These are phyloP conservation scores for Forbesichthys agassizii DNA, from an alignment of 2,113 vertebrate species.

Conservation along the genomic window DNA sequence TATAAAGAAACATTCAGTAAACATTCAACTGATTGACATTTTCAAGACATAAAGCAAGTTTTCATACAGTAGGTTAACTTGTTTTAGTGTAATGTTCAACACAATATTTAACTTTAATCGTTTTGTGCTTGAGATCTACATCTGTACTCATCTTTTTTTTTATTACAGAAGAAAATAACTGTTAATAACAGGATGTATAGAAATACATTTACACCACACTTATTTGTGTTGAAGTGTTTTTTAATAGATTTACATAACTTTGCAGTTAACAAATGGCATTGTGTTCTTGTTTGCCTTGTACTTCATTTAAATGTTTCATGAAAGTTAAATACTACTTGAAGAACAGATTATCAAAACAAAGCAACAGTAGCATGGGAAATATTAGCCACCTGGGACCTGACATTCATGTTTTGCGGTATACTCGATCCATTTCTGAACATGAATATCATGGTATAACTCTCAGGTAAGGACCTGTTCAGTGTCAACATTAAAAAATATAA, in stretches of 20 bases:
- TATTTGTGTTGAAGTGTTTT: too few species aligned
- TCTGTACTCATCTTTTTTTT: background rate
- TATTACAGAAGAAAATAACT: slow-evolving; percentile 23
- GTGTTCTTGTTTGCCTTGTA: background rate
- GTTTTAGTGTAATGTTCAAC: slow-evolving; percentile 15
- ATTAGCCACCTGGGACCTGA: slow-evolving; percentile 4
- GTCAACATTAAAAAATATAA: slow-evolving; percentile 5
- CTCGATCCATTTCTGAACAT: background rate
- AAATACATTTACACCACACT: background rate
- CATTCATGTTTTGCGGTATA: background rate
- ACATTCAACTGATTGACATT: slow-evolving; percentile 67
- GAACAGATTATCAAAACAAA: background rate
- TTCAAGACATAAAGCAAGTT: slow-evolving; percentile 37
- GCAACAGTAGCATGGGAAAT: background rate
- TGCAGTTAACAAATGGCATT: background rate
- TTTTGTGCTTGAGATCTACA: too few species aligned
- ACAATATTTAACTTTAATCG: slow-evolving; percentile 31
- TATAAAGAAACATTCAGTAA: slow-evolving; percentile 65
- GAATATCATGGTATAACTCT: background rate
- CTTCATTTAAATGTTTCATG: slow-evolving; percentile 2
- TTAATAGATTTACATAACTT: too few species aligned
- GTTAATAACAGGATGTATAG: background rate
- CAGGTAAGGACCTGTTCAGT: slow-evolving; percentile 5
- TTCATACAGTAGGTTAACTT: slow-evolving; percentile 36
- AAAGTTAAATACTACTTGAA: slow-evolving; percentile 44